Conservation (phyloP, 2,888 invertebrate genomes). For the Sphecodes monilicornis region DNA sequence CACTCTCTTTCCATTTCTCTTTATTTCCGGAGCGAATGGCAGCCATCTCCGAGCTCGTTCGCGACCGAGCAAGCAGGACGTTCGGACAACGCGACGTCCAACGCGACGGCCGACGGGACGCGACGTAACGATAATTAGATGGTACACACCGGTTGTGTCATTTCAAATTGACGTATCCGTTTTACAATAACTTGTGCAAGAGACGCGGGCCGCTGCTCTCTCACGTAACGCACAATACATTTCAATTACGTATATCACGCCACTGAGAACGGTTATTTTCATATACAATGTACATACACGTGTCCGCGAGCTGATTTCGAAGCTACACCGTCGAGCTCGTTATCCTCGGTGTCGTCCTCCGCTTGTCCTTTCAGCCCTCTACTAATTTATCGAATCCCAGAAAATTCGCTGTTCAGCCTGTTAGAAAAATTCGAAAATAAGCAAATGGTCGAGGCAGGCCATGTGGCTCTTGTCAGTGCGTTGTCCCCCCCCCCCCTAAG, state of each 20-base stretch:
- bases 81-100: not conserved
- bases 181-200: slow-evolving; percentile 8
- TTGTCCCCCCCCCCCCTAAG: too few relatives aligned
- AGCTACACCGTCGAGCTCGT: not conserved
- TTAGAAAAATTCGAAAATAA: too few relatives aligned
- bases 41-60: not conserved
- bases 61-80: not conserved
- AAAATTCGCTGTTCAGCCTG: not conserved
- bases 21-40: not conserved
- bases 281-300: not conserved
- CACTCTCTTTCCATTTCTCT: not conserved
- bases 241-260: slow-evolving; percentile 4
- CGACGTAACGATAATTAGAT: not conserved
- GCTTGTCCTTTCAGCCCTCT: not conserved
- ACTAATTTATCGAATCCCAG: not conserved
- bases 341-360: not conserved
- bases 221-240: not conserved
- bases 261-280: slow-evolving; percentile 2
- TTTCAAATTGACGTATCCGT: slow-evolving; percentile 15
- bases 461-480: too few relatives aligned
- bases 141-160: slow-evolving; percentile 1
- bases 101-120: not conserved
- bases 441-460: too few relatives aligned
- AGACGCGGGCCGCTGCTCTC: not conserved
- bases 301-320: not conserved